Conservation (phyloP, 2,888 invertebrate species). For the Trilocha varians region DNA sequence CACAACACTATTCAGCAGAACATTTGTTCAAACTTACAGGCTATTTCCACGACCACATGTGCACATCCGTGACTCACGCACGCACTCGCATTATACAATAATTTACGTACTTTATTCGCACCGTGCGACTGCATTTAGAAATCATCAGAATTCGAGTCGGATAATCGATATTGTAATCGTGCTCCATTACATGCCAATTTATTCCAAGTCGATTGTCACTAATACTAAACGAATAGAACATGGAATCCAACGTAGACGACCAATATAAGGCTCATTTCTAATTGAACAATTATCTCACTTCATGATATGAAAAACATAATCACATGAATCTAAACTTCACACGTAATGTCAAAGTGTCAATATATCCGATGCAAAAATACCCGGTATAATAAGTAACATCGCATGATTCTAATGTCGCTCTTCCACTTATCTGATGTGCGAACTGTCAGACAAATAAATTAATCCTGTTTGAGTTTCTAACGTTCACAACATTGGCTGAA, state of each 20-base stretch:
- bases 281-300: no score
- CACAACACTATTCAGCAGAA: constrained; percentile 39
- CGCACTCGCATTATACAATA: constrained; percentile 47
- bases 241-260: constrained; percentile 37
- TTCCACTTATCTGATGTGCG: not conserved
- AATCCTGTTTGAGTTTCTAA: constrained; percentile 4
- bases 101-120: constrained; percentile 45
- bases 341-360: not conserved
- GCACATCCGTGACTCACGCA: constrained; percentile 64
- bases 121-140: constrained; percentile 31
- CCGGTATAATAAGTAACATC: not conserved
- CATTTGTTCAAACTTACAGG: constrained; percentile 58
- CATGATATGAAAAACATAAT: no score
- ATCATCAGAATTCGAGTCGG: constrained; percentile 42
- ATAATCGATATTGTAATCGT: constrained; percentile 38
- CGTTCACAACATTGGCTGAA: constrained; percentile 7
- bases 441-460: constrained; percentile 2
- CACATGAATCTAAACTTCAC: no score
- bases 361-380: not conserved
- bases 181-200: constrained; percentile 24
- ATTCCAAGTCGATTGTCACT: constrained; percentile 25
- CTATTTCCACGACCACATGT: constrained; percentile 68
- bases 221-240: constrained; percentile 19
- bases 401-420: not conserved
- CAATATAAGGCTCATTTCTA: no score